Evolutionary conservation across 2,888 invertebrate genomes (phyloP), one percentile per base, ranked within the genome.

Genomic region (Bruchidius siliquastri): DNA sequence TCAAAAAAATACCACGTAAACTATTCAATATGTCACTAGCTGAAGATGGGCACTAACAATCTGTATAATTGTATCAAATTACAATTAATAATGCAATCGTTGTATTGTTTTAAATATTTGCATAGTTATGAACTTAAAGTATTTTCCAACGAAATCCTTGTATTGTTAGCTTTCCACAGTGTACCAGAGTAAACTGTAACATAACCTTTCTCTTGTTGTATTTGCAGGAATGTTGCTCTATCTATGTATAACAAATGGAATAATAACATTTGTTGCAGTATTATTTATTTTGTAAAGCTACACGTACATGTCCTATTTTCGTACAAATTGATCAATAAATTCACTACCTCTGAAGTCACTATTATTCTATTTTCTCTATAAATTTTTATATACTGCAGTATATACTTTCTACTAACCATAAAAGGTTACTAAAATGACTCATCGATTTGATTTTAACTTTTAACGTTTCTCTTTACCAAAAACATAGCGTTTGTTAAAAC

Each of bases 401-500:
- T n/a, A n/a, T n/a, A n/a, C n/a, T n/a, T 18, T 18, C 13, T 49
- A 18, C 49, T 49, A 49, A 8, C 1, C 49, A 4, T 49, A 49
- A 49, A 49, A 49, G 49, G 49, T 13, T 49, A 49, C 20, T 21
- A 70, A 70, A 30, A 49, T 49, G 32, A 70, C 70, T 30, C 30
- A n/a, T 20, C 22, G 30, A 26, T 22, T 70, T 70, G 20, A 13
- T 70, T 70, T 22, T 30, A 21, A 70, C 20, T 70, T 22, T 71
- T 49, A 20, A 21, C 32, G 32, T 71, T 70, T 32, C 49, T 71
- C 66, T 71, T 30, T 32, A 66, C 49, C 71, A 71, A 71, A 49
- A 71, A 49, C n/a, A 73, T 66, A 68, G 22, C 68, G 72, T 72
- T 73, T 71, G 68, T 72, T 68, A 73, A 68, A 72, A 66, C 68